Base-by-base conservation (phyloP, 35 echinoderm and acorn worm species). In the Apostichopus parvimensis region DNA sequence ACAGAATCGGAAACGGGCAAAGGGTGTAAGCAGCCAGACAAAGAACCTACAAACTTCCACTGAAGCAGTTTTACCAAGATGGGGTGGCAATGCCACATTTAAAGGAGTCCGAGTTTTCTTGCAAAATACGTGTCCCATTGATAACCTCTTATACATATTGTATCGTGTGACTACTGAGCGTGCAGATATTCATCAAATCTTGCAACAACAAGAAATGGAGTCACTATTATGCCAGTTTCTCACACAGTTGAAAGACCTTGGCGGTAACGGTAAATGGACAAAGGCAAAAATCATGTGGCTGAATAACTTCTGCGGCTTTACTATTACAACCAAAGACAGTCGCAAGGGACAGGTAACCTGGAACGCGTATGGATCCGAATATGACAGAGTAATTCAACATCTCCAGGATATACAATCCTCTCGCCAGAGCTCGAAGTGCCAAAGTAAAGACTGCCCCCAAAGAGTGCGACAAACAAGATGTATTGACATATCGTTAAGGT, bases 21-120 rank as follows among this genome's bases (percentile, higher is more conserved):
- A 82, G 5, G 24, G 15, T 53, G 54, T 11, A 22, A 34, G 54
- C 6, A 82, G 15, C 56, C 55, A 5, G 11, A 15, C 12, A 14
- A 64, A 57, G 52, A 5, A 87, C 54, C 12, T 11, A 87, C 6
- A 59, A 14, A 11, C 5, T 87, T 22, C 20, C 11, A n/a, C 2
- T 4, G 6, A 20, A 13, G 5, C 82, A 5, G 15, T 13, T 17
- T 15, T 9, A 68, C 87, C 87, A 10, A 89, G n/a, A 71, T 89
- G 87, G 87, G 87, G 87, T 89, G 87, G 87, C 8, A 26, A 89
- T 53, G 13, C 56, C n/a, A 71, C 22, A 4, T 73, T 71, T 73
- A 72, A 70, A 66, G 87, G 66, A n/a, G 24, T 73, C 59, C 20
- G 60, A 28, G 14, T 89, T 8, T 71, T 53, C n/a, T 26, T 71